Base-by-base conservation (phyloP, 2,797 vertebrate species). In the Sparus aurata region DNA sequence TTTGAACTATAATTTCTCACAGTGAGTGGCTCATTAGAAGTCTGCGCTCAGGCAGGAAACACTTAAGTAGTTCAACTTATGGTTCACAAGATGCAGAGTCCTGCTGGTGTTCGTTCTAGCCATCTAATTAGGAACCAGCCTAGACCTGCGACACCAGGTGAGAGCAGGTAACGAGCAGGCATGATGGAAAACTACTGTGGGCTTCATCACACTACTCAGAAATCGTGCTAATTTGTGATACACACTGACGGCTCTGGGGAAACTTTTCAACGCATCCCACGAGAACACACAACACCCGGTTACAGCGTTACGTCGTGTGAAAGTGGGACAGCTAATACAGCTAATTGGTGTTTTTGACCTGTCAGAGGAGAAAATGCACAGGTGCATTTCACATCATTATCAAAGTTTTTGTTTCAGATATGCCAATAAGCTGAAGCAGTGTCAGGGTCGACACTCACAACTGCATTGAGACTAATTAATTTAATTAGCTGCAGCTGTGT, bases 1-100 rank as follows among this genome's bases (percentile, higher is more conserved):
- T 67, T 58, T 53, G 58, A 77, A 71, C 65, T 72, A 69, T 78
- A 4, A 73, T 61, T 71, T 79, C 54, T 63, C 63, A 58, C 13
- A 67, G 60, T 52, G 13, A 46, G 45, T 34, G 34, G 64, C 57
- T 75, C 54, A 69, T 84, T 84, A 79, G 59, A 73, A 38, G 41
- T 67, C 70, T 64, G 22, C 50, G 50, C 59, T 47, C 18, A 54
- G 58, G 57, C 58, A 73, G 54, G 62, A 83, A 79, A 75, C 62
- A 73, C 73, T 38, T 64, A 30, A 64, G 58, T 8, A 25, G 46
- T 17, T 59, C 55, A 57, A 63, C 73, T 61, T 43, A 46, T 18
- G 54, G 50, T 66, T 82, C 41, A 70, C 16, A 53, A 7, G 9
- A 41, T 45, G 20, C 30, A 8, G 58, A 75, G 34, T 52, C 69